Base-by-base conservation (phyloP, 2,113 vertebrate species). In the Coptodon bakossiorum region DNA sequence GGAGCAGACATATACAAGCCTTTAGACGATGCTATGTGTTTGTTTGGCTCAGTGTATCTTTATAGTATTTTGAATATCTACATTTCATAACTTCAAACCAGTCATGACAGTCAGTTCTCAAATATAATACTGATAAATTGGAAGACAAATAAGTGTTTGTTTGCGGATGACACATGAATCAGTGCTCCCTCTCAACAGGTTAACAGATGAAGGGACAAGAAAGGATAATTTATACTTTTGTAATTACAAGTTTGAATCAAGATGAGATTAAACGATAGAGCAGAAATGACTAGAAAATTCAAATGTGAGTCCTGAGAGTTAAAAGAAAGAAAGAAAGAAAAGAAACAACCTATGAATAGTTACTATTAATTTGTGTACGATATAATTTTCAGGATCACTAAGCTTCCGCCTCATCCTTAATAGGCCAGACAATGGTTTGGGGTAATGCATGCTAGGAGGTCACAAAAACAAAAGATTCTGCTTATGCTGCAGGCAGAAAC, bases 371-470 rank as follows among this genome's bases (percentile, higher is more conserved):
- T 87, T 59, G 54, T 81, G 79, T 81, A 38, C 19, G 82, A 80
- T 89, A 83, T 89, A n/a, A 88, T 92, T 88, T 91, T 89, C 71
- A 88, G 85, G 79, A 90, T 87, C 83, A 86, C 78, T 89, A 85
- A 91, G 53, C 81, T 82, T 89, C 61, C 48, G 84, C 88, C 71
- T 84, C 31, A 71, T 83, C 79, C 79, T 92, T 93, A 91, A 92
- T 92, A 89, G 86, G 84, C 71, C 87, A 89, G 88, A 91, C 85
- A 78, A 50, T 86, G 86, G 90, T 88, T 87, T 68, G 88, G 91
- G 91, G 48, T 59, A 71, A 92, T 95, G 90, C 85, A 92, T 91
- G 87, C 90, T 84, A 78, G 84, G 89, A 90, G 91, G 93, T 93
- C 90, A 92, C 61, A 84, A 82, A 88, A 90, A 93, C 66, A 88